Evolutionary conservation across 2,113 vertebrate species (phyloP).

Genomic region (Turdus rufiventris): DNA sequence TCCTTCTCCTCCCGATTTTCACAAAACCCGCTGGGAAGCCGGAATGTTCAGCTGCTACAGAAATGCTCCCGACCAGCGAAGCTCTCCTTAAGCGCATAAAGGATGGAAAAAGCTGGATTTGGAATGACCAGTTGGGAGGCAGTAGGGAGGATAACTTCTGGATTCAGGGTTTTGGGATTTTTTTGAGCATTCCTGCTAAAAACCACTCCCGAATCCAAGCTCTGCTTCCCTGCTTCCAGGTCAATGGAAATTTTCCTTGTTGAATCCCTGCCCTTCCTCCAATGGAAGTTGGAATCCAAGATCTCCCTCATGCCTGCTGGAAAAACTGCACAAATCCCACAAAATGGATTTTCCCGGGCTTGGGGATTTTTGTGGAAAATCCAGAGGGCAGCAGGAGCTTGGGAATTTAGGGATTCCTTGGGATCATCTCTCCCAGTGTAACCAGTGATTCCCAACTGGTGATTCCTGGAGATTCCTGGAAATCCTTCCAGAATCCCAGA

Average conservation of each 20-base stretch:
- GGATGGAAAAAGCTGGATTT: background rate
- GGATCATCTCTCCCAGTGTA: background rate
- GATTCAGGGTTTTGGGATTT: background rate
- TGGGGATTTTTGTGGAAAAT: conserved; percentile 34
- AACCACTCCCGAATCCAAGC: background rate
- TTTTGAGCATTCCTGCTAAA: background rate
- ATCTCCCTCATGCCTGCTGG: background rate
- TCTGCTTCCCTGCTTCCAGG: background rate
- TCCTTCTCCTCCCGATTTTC: background rate
- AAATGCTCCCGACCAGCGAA: fast-evolving
- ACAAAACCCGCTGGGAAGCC: fast-evolving
- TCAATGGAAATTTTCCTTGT: background rate
- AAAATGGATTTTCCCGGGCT: conserved; percentile 57
- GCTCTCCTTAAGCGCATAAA: background rate
- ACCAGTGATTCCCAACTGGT: fast-evolving
- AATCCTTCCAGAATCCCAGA: background rate
- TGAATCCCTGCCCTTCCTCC: background rate
- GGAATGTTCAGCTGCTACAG: background rate
- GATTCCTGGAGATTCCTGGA: background rate
- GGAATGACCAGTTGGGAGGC: background rate
- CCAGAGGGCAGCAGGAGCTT: background rate
- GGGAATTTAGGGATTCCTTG: background rate
- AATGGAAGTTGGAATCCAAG: background rate
- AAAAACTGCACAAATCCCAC: conserved; percentile 49
- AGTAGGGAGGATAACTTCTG: fast-evolving